Base-by-base conservation (phyloP, 2,113 vertebrate species). In the Silurus meridionalis region DNA sequence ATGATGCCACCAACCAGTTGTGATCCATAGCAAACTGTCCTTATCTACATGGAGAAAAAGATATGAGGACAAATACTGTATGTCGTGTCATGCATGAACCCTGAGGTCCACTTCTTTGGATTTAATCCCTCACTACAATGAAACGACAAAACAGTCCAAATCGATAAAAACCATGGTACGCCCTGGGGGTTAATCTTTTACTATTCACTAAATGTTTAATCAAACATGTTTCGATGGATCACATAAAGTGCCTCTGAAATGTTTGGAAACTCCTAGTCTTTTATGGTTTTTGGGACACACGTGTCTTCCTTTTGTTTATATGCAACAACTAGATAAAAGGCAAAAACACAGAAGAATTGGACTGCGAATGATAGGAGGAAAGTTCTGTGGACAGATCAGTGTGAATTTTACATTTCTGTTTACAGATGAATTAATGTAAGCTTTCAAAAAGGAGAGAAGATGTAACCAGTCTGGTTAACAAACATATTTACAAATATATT, bases 1-100 rank as follows among this genome's bases (percentile, higher is more conserved):
- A 99, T 89, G 58, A 94, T 86, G 13, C 97, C 98, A 0, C 98
- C 98, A 0, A 96, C 83, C 90, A 99, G 91, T 91, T 97, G 97
- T 11, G 96, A 97, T 85, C 96, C 95, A 86, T 98, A 99, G 75
- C 95, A 96, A 8, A 97, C 83, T 0, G 95, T 95, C 53, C 97
- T 94, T 71, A 99, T 94, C 98, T 99, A 90, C n/a, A 23, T 21
- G 61, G 1, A 55, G 52, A 52, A 37, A 83, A 52, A n/a, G 19
- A 66, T 82, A n/a, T 57, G 17, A 21, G 14, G 55, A 55, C 13
- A 14, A 5, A 19, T 52, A 37, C 37, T 37, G 37, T 37, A 37
- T 71, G 67, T 46, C 67, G 46, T 69, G 25, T 46, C 5, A 14
- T 11, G 63, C 25, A 25, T 66, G n/a, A 25, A 66, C n/a, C n/a